These are phyloP conservation scores for Caenorhabditis elegans DNA, from an alignment of 1,140 invertebrate species.

Conservation along the genomic window WBcel235 BX284605.5:16274501-16275000, in stretches of 20 bases:
- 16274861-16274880: neutral
- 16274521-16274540: too few relatives aligned
- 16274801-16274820: neutral
- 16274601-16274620: too few relatives aligned
- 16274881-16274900: neutral
- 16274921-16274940: neutral
- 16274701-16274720: neutral
- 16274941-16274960: neutral
- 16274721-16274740: neutral
- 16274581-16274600: too few relatives aligned
- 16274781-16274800: neutral
- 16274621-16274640: neutral
- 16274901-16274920: constrained; percentile 1
- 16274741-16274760: neutral
- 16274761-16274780: neutral
- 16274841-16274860: constrained; percentile 5
- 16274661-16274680: neutral
- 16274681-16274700: neutral
- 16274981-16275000: neutral
- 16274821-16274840: neutral
- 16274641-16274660: neutral
- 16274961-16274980: neutral
- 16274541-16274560: too few relatives aligned
- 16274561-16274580: too few relatives aligned
- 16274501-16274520: too few relatives aligned